phyloP scores from a whole-genome alignment of 2,888 invertebrate genomes.

The Agrilus cyanescens region DNA sequence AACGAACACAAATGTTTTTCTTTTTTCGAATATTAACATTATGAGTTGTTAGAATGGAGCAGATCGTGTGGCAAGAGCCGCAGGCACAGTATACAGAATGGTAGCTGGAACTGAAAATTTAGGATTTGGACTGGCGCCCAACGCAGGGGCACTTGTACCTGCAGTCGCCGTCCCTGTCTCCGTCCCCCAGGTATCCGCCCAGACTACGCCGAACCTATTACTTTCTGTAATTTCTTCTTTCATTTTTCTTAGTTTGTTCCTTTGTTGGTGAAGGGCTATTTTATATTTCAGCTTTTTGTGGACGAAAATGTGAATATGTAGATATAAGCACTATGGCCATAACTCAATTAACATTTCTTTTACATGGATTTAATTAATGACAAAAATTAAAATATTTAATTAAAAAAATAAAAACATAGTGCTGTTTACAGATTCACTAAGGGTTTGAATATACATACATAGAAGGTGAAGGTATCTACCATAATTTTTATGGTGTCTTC shows the following conservation, averaged over 20 bases:
- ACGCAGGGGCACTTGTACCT: slow-evolving; percentile 25
- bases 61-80: slow-evolving; percentile 68
- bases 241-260: slow-evolving; percentile 10
- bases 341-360: too few relatives aligned
- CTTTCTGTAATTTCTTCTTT: slow-evolving; percentile 2
- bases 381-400: too few relatives aligned
- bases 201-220: slow-evolving; percentile 15
- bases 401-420: too few relatives aligned
- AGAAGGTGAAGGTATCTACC: too few relatives aligned
- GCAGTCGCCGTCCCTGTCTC: slow-evolving; percentile 18
- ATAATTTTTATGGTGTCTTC: too few relatives aligned
- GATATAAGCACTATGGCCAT: too few relatives aligned
- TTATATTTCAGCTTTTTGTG: slow-evolving; percentile 1
- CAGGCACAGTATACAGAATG: slow-evolving; percentile 66
- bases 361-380: too few relatives aligned
- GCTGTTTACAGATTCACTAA: too few relatives aligned
- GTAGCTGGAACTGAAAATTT: slow-evolving; percentile 67
- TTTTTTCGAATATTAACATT: slow-evolving; percentile 6
- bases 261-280: slow-evolving; percentile 7
- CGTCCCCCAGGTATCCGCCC: slow-evolving; percentile 26
- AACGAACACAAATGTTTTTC: neutral
- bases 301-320: too few relatives aligned
- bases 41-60: slow-evolving; percentile 54
- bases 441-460: too few relatives aligned
- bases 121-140: slow-evolving; percentile 56